A percentile compares a stretch with the other conserved stretches of the same genome.
Conservation (phyloP, 1,140 invertebrate species). For the Cyphomyrmex costatus region DNA sequence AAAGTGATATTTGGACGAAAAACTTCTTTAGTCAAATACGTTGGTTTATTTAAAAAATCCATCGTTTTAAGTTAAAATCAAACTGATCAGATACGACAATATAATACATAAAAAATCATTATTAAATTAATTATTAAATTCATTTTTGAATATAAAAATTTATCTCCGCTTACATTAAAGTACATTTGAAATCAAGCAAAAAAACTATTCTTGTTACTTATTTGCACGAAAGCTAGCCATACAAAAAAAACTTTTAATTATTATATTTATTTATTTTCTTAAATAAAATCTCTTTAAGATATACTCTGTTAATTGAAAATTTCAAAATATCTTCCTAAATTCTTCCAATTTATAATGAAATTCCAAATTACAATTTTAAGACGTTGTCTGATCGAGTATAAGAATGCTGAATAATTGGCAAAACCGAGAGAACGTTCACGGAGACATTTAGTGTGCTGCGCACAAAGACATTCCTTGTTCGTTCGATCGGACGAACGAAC, state of each 20-base stretch:
- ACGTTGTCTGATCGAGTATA: conserved; percentile 14
- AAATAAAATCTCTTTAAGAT: not conserved
- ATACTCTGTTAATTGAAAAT: not conserved
- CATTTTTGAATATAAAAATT: not conserved
- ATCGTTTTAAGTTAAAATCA: not conserved
- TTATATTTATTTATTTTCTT: not conserved
- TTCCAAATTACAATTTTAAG: not conserved
- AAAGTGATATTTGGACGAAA: not conserved
- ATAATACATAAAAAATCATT: not conserved
- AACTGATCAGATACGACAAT: not conserved
- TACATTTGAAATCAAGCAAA: not conserved
- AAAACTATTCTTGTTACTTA: not conserved
- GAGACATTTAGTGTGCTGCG: conserved; percentile 18
- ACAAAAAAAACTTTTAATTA: not conserved
- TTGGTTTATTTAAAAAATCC: not conserved
- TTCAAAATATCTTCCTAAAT: not conserved
- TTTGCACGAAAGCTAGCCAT: not conserved
- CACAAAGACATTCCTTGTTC: conserved; percentile 51
- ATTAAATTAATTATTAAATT: not conserved
- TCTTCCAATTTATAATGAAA: not conserved
- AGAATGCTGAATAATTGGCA: conserved; percentile 45
- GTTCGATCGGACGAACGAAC: conserved; percentile 31
- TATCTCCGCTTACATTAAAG: not conserved
- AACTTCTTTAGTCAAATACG: not conserved
- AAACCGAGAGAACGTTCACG: not conserved